These are phyloP conservation scores for Lasioglossum lativentre DNA, from an alignment of 2,888 invertebrate species.

Conservation along the genomic window DNA sequence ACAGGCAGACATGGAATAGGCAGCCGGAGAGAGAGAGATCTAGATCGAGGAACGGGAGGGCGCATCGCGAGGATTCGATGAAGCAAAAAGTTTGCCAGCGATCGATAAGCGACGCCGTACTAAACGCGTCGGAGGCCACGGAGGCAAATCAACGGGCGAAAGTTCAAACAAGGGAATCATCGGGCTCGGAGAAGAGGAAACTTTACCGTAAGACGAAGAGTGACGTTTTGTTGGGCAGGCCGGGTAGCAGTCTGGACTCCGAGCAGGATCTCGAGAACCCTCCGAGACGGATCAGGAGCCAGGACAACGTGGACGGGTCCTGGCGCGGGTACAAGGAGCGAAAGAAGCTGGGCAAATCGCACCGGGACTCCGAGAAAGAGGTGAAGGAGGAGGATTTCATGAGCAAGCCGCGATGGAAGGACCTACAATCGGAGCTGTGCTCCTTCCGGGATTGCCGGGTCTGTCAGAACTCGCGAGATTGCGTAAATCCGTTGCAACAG, in stretches of 20 bases:
- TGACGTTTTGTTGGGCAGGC: constrained; percentile 72
- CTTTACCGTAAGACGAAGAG: constrained; percentile 78
- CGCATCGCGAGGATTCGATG: constrained; percentile 28
- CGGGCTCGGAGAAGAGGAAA: constrained; percentile 74
- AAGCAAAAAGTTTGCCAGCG: constrained; percentile 45
- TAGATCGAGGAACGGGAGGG: constrained; percentile 20
- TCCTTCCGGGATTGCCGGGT: constrained; percentile 67
- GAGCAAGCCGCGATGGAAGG: constrained; percentile 78
- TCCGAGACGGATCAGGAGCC: constrained; percentile 68
- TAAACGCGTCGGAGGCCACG: constrained; percentile 16
- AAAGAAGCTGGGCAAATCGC: constrained; percentile 74
- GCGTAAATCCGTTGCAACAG: constrained; percentile 51
- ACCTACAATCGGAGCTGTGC: constrained; percentile 69
- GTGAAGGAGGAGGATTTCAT: constrained; percentile 75
- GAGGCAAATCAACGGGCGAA: constrained; percentile 13
- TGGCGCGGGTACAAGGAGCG: constrained; percentile 81
- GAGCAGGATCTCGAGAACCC: constrained; percentile 64
- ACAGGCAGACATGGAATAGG: constrained; percentile 19
- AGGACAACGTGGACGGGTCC: constrained; percentile 77
- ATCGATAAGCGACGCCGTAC: constrained; percentile 66
- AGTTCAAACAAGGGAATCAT: constrained; percentile 49
- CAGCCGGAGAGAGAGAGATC: constrained; percentile 44
- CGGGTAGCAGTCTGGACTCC: constrained; percentile 65
- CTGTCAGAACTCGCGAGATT: constrained; percentile 68
- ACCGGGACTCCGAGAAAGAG: constrained; percentile 60